Evolutionary conservation across 2,113 vertebrate species (phyloP), one percentile per base, ranked within the genome.

Genomic region (Dicaeum eximium): DNA sequence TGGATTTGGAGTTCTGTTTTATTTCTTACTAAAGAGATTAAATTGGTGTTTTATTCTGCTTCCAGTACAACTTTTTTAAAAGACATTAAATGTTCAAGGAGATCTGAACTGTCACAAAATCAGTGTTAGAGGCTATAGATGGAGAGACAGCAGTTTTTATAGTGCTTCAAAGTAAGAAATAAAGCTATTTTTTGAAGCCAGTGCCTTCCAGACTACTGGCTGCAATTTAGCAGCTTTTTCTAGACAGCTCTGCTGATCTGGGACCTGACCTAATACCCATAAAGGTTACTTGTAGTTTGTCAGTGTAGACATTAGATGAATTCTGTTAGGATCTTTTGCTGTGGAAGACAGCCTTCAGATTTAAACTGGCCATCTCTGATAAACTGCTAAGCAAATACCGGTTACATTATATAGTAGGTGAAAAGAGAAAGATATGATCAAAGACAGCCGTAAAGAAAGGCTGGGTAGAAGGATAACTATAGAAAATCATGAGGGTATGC

Each of bases 381-480:
- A 90, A 92, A 92, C n/a, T 92, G 61, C 70, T 90, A 91, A 93
- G 65, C 58, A 96, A 88, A 94, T 89, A 65, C 44, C 50, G 25
- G 40, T 64, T 92, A 65, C 16, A 22, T 88, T 88, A 65, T n/a
- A 69, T 35, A 64, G n/a, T 20, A 80, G 38, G 38, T 51, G 48
- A 84, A 73, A 87, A 93, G 72, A 84, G 70, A 88, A 86, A 85
- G 66, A 89, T 53, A 61, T 27, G n/a, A 80, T 95, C 79, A 92
- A 94, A 95, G 53, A 14, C 37, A 95, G 37, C 15, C 4, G 0
- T 64, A 67, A 86, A 91, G 37, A 92, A 90, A 69, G 22, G 11
- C 21, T 81, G 16, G 12, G 47, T 72, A 80, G 82, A 86, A 84
- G 48, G 61, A 66, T 80, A 89, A 73, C 47, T 73, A 30, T 23